These are phyloP conservation scores for Micromys minutus DNA, from an alignment of 2,113 vertebrate genomes.

Conservation along the genomic window DNA sequence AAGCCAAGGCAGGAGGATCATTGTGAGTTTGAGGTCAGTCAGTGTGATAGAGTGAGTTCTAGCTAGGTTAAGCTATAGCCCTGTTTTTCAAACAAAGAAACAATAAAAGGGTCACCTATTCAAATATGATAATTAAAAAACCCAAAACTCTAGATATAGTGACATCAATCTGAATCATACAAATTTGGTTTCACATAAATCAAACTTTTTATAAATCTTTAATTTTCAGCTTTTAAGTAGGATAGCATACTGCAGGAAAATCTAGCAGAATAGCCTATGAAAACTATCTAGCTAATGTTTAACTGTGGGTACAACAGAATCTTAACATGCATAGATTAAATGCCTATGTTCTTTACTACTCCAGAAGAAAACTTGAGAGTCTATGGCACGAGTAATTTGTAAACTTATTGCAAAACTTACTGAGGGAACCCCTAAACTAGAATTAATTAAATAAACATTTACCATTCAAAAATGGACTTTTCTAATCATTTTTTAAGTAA, in stretches of 20 bases:
- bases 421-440: conserved; percentile 37
- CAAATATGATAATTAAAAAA: conserved; percentile 46
- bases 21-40: neutral
- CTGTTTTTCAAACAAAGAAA: neutral
- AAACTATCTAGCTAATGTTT: neutral
- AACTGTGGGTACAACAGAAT: neutral
- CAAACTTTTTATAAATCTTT: conserved; percentile 40
- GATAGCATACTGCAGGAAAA: conserved; percentile 10
- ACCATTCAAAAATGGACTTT: conserved; percentile 52
- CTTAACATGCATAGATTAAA: neutral
- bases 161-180: neutral
- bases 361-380: neutral
- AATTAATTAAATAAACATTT: conserved; percentile 37
- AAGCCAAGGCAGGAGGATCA: neutral
- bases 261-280: neutral
- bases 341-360: neutral
- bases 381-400: neutral
- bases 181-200: conserved; percentile 35
- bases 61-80: neutral
- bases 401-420: conserved; percentile 14
- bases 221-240: conserved; percentile 34
- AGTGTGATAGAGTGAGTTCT: neutral
- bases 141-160: neutral
- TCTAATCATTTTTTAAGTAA: conserved; percentile 12
- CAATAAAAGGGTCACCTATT: neutral